Evolutionary conservation across 2,113 vertebrate species (phyloP).

Genomic region (Morone chrysops): DNA sequence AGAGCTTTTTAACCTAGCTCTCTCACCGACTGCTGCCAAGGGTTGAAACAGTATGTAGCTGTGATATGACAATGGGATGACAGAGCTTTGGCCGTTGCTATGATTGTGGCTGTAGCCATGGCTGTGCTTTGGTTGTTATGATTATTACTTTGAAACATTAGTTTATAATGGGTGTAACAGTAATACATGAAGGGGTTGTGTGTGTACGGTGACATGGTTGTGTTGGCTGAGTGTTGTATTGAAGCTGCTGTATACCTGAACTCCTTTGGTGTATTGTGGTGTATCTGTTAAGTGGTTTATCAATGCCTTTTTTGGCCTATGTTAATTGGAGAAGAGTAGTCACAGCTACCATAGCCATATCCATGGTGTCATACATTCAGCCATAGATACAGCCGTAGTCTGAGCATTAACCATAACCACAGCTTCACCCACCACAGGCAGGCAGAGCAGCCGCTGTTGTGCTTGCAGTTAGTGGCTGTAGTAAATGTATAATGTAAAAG

Average conservation of each 20-base stretch:
- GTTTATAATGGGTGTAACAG: not conserved
- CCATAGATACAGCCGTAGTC: not conserved
- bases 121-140: conserved; percentile 1
- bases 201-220: not conserved
- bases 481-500: not conserved
- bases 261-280: not conserved
- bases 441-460: not conserved
- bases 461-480: not conserved
- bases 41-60: not conserved
- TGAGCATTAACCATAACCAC: not conserved
- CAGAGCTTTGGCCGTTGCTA: not conserved
- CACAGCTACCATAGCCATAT: not conserved
- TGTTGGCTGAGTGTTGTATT: not conserved
- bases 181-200: not conserved
- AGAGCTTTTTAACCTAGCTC: not conserved
- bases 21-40: not conserved
- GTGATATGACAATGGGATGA: not conserved
- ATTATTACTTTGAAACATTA: not conserved
- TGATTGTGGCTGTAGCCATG: not conserved
- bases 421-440: not conserved
- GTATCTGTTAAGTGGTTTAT: not conserved
- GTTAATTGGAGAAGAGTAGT: not conserved
- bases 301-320: not conserved
- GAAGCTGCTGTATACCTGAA: not conserved
- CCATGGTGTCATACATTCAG: not conserved